Conservation (phyloP, 2,888 invertebrate species). For the Sepioteuthis lessoniana region DNA sequence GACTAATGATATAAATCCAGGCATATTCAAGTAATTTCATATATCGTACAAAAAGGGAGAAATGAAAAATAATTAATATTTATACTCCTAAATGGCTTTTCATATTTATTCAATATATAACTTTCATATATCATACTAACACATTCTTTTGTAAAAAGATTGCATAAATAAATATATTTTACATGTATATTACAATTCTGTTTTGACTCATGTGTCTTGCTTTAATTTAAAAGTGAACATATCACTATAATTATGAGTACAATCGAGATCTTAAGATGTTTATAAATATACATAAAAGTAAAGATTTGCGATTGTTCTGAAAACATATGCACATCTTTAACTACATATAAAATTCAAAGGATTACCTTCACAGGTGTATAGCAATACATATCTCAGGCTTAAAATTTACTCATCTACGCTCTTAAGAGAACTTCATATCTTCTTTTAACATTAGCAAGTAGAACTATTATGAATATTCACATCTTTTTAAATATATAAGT, state of each 20-base stretch:
- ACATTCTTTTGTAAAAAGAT: not conserved
- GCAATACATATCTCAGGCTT: not conserved
- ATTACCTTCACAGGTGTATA: not conserved
- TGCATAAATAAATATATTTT: constrained; percentile 19
- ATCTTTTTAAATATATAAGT: too few relatives aligned
- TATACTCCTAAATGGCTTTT: not conserved
- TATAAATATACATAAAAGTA: not conserved
- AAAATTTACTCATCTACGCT: not conserved
- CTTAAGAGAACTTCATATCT: not conserved
- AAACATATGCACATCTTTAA: not conserved
- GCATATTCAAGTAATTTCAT: too few relatives aligned
- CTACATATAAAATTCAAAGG: not conserved
- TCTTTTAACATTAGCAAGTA: not conserved
- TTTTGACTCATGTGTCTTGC: not conserved
- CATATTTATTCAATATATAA: too few relatives aligned
- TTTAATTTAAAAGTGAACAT: not conserved
- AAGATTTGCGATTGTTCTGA: not conserved
- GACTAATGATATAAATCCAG: not conserved
- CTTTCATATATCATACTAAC: not conserved
- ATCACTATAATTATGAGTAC: not conserved
- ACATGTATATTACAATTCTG: not conserved
- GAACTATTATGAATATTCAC: too few relatives aligned
- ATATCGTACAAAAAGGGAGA: not conserved
- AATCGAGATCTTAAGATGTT: not conserved
- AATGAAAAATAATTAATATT: not conserved